Conservation (phyloP, 2,888 invertebrate genomes). For the Mythimna albipuncta region DNA sequence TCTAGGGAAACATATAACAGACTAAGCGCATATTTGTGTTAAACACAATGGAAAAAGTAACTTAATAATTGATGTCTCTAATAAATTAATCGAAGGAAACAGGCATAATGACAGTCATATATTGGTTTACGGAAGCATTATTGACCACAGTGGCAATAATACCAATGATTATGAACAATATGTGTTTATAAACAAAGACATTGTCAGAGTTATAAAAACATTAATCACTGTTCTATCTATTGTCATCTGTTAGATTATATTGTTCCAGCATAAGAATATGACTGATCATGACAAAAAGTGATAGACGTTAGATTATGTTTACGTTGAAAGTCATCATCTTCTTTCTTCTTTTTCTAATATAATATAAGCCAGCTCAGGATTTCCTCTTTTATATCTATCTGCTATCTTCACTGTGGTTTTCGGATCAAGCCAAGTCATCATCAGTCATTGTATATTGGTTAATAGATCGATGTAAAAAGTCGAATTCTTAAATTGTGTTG, state of each 20-base stretch:
- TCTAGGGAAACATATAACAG: background rate
- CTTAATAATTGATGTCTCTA: constrained; percentile 7
- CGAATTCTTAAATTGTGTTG: background rate
- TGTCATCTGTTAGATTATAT: constrained; percentile 13
- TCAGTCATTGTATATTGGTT: background rate
- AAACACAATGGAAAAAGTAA: constrained; percentile 1
- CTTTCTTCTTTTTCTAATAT: background rate
- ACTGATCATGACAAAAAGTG: background rate
- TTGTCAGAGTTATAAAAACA: constrained; percentile 26
- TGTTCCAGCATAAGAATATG: background rate
- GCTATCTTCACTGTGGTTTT: background rate
- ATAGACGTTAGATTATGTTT: background rate
- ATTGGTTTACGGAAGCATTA: constrained; percentile 19
- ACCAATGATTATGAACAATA: constrained; percentile 12
- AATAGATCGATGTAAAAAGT: background rate
- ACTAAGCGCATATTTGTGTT: background rate
- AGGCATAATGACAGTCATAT: background rate
- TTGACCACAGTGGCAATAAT: constrained; percentile 6
- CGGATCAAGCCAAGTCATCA: background rate
- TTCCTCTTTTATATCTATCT: background rate
- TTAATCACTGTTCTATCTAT: constrained; percentile 1
- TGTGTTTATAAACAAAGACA: constrained; percentile 42
- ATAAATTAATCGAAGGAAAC: constrained; percentile 12
- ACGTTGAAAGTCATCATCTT: background rate
- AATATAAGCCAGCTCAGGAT: background rate